phyloP scores from a whole-genome alignment of 2,888 invertebrate genomes.

The Drosophila pseudotalamancana region DNA sequence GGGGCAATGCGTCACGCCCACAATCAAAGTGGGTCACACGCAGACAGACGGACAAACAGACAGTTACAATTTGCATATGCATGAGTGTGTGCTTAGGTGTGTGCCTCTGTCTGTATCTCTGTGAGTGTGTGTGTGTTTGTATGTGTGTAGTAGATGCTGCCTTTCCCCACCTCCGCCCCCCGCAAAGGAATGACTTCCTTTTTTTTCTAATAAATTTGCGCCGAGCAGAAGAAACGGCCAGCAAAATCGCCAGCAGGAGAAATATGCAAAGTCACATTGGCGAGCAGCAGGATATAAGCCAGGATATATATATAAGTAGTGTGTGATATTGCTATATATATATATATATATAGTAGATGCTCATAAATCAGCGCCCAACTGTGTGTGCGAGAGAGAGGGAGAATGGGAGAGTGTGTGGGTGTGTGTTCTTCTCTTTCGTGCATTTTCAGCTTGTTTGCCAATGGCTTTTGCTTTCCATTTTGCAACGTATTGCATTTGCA shows the following conservation, averaged over 20 bases:
- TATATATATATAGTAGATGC: conserved; percentile 38
- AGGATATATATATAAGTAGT: conserved; percentile 32
- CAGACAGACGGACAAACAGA: conserved; percentile 10
- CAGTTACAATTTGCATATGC: conserved; percentile 71
- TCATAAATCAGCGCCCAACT: conserved; percentile 68
- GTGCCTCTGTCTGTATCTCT: not conserved
- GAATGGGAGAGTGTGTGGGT: conserved; percentile 12
- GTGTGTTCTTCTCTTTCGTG: conserved; percentile 19
- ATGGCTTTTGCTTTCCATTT: conserved; percentile 41
- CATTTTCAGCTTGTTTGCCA: conserved; percentile 61
- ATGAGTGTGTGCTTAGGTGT: conserved; percentile 38
- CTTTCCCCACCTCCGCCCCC: conserved; percentile 38
- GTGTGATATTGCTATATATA: conserved; percentile 12
- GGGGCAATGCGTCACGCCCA: conserved; percentile 49
- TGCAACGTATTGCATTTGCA: conserved; percentile 15
- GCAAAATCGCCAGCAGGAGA: conserved; percentile 47
- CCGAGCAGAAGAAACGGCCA: conserved; percentile 33
- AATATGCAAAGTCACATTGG: conserved; percentile 73
- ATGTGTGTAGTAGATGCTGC: conserved; percentile 29
- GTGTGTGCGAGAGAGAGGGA: conserved; percentile 24
- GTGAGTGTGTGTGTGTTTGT: conserved; percentile 19
- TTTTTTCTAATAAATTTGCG: conserved; percentile 68
- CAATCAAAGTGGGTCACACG: conserved; percentile 73
- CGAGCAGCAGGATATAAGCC: conserved; percentile 46
- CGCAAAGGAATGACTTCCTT: conserved; percentile 50